Conservation (phyloP, 1,140 invertebrate genomes). For the Drosophila nigromelanica region DNA sequence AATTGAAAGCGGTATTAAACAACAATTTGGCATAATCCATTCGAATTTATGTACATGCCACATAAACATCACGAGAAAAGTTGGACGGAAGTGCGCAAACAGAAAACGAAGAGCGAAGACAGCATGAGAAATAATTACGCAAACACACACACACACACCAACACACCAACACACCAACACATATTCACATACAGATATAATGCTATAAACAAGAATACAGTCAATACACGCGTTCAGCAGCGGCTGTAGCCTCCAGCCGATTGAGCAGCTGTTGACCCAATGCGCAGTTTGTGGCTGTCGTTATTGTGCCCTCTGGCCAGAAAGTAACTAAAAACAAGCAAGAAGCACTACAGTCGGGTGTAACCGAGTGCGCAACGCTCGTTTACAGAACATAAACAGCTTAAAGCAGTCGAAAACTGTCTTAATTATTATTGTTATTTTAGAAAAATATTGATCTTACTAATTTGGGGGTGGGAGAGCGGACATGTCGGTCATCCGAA, state of each 20-base stretch:
- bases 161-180: constrained; percentile 4
- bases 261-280: constrained; percentile 40
- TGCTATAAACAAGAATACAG: constrained; percentile 62
- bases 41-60: constrained; percentile 59
- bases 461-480: too few species aligned
- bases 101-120: constrained; percentile 15
- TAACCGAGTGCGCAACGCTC: too few species aligned
- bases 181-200: constrained; percentile 3
- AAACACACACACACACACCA: constrained; percentile 8
- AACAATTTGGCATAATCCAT: constrained; percentile 66
- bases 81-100: constrained; percentile 39
- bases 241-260: constrained; percentile 26
- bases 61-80: constrained; percentile 29
- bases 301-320: constrained; percentile 7
- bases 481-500: too few species aligned
- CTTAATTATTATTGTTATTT: too few species aligned
- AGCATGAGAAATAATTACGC: constrained; percentile 40
- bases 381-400: too few species aligned
- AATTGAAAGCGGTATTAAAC: constrained; percentile 76
- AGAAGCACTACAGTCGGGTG: too few species aligned
- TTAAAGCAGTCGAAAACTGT: too few species aligned
- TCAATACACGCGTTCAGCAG: constrained; percentile 32
- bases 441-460: too few species aligned
- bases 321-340: background rate
- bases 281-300: constrained; percentile 5